Percentiles rank a stretch among this genome's conserved stretches.
Conservation (phyloP, 2,888 invertebrate genomes). For the Tachina fera region DNA sequence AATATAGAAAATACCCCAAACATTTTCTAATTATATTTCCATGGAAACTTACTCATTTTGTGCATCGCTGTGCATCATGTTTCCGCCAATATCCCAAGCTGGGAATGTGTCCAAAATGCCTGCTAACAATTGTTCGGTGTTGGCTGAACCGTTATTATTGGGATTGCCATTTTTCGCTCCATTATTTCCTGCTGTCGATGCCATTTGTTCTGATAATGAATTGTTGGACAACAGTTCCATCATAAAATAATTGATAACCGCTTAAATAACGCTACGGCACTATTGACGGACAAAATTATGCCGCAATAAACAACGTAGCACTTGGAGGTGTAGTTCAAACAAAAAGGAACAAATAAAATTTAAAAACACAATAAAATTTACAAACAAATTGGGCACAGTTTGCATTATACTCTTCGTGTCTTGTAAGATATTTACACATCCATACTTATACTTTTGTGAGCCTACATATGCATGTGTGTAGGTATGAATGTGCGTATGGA, state of each 20-base stretch:
- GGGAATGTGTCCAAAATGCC: slow-evolving; percentile 80
- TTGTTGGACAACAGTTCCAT: slow-evolving; percentile 81
- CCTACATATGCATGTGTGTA: not conserved
- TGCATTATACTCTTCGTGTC: slow-evolving; percentile 17
- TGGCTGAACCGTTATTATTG: slow-evolving; percentile 60
- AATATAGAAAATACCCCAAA: too few species aligned
- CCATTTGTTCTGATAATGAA: slow-evolving; percentile 74
- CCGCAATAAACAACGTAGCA: slow-evolving; percentile 64
- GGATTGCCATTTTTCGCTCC: slow-evolving; percentile 62
- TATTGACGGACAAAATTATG: slow-evolving; percentile 65
- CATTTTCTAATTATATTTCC: not conserved
- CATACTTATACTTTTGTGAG: not conserved
- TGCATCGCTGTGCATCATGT: slow-evolving; percentile 73
- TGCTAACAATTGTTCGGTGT: slow-evolving; percentile 78
- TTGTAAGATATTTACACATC: not conserved
- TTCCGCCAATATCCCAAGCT: slow-evolving; percentile 78
- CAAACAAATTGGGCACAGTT: slow-evolving; percentile 18
- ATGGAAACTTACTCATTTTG: slow-evolving; percentile 76
- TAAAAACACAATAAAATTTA: slow-evolving; percentile 26
- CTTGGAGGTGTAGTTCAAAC: slow-evolving; percentile 47
- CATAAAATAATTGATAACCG: slow-evolving; percentile 66
- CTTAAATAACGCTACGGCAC: slow-evolving; percentile 59
- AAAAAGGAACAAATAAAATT: slow-evolving; percentile 37
- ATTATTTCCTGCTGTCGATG: slow-evolving; percentile 62
- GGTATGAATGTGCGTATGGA: not conserved